Percentiles rank a stretch among this genome's conserved stretches.
Evolutionary conservation across 2,797 vertebrate species (phyloP).

Genomic region (Tolypeutes matacus): DNA sequence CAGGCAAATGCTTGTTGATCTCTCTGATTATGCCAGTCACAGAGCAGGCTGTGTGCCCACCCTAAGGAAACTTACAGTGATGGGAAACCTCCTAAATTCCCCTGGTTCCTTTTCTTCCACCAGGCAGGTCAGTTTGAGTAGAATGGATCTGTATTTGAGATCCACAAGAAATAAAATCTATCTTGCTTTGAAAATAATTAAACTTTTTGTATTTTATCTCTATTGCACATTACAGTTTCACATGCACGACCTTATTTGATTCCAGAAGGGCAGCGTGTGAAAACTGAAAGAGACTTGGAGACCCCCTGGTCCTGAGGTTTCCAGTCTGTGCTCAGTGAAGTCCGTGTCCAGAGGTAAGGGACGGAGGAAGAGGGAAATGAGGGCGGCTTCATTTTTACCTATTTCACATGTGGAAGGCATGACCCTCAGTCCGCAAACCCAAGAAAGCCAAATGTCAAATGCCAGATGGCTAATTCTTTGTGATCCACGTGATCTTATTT

Average conservation of each 20-base stretch:
- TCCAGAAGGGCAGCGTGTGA: background rate
- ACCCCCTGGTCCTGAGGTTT: too few species aligned
- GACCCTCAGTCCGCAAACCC: background rate
- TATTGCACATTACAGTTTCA: background rate
- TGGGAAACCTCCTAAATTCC: constrained; percentile 2
- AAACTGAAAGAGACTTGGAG: background rate
- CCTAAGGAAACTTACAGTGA: background rate
- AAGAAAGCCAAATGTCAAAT: background rate
- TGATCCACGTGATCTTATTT: background rate
- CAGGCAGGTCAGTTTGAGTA: background rate
- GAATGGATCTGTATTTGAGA: background rate
- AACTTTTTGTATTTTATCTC: background rate
- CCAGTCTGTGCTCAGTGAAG: background rate
- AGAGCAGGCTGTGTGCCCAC: background rate
- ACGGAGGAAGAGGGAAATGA: background rate
- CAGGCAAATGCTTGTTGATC: background rate
- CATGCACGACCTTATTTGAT: background rate
- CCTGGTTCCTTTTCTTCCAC: background rate
- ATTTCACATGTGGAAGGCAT: background rate
- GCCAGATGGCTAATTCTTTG: background rate
- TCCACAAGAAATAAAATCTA: background rate
- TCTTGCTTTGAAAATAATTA: constrained; percentile 41
- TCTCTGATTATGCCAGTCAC: background rate
- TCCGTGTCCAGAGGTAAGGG: fast-evolving
- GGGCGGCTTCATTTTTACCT: background rate